These are phyloP conservation scores for Stylophora pistillata DNA, from an alignment of 64 coral and sea anemone genomes.

Conservation along the genomic window DNA sequence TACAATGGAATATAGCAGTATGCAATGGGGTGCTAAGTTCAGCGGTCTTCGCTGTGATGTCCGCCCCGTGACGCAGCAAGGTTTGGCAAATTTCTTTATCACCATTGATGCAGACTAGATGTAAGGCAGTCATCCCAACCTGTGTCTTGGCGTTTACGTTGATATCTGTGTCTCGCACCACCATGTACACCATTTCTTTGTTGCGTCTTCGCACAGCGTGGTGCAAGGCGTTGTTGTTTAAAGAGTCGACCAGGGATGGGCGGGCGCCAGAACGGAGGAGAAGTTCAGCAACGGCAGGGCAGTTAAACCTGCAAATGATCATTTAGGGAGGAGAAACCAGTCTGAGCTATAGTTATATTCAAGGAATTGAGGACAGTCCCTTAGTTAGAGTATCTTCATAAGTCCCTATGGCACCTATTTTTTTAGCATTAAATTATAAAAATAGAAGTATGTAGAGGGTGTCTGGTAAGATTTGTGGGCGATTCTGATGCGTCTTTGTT, in stretches of 20 bases:
- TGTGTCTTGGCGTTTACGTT: constrained; percentile 62
- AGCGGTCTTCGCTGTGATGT: constrained; percentile 3
- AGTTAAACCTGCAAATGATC: constrained; percentile 8
- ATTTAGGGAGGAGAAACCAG: not conserved
- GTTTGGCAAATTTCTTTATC: constrained; percentile 58
- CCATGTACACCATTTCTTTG: constrained; percentile 46
- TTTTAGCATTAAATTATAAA: too few species aligned
- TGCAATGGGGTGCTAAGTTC: constrained; percentile 69
- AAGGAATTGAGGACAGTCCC: too few species aligned
- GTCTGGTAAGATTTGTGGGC: too few species aligned
- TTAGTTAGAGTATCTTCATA: too few species aligned
- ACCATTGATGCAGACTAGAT: constrained; percentile 76
- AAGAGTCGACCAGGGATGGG: not conserved
- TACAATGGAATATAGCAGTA: constrained; percentile 48
- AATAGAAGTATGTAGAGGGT: too few species aligned
- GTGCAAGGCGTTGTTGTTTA: constrained; percentile 15
- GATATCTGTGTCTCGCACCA: constrained; percentile 53
- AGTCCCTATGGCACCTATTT: too few species aligned
- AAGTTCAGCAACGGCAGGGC: constrained; percentile 10
- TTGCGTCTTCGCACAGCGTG: constrained; percentile 33
- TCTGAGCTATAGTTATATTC: too few species aligned
- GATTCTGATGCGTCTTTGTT: too few species aligned
- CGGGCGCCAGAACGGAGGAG: not conserved
- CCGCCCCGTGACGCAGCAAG: constrained; percentile 57
- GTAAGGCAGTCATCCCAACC: constrained; percentile 60